Evolutionary conservation across 2,113 vertebrate genomes (phyloP).

Genomic region (Megatriorchis doriae): DNA sequence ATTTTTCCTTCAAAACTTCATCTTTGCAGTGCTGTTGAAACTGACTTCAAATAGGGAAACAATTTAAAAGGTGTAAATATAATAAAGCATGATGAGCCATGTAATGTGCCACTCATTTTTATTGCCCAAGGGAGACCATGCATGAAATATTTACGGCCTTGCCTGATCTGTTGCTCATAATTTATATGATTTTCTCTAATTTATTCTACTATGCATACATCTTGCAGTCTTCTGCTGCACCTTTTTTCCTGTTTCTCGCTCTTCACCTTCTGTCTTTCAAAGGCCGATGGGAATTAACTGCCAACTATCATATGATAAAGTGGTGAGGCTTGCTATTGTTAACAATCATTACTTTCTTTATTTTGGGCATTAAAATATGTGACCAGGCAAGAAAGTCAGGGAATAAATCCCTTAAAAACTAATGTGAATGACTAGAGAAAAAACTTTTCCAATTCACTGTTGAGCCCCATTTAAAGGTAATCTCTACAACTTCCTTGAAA

Average conservation of each 20-base stretch:
- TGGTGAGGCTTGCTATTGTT: background rate
- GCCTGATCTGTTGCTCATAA: background rate
- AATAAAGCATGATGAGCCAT: background rate
- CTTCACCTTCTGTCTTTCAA: background rate
- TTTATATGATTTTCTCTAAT: background rate
- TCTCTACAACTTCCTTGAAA: background rate
- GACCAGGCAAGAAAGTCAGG: background rate
- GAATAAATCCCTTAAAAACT: background rate
- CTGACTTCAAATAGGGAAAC: background rate
- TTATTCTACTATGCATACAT: background rate
- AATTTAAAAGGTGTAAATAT: background rate
- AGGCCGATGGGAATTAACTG: background rate
- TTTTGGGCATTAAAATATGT: background rate
- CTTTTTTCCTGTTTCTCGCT: background rate
- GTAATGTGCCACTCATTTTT: constrained; percentile 3
- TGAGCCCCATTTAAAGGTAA: background rate
- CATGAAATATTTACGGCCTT: background rate
- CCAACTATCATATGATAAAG: background rate
- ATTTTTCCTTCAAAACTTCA: background rate
- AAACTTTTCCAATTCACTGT: background rate
- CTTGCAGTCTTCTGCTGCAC: background rate
- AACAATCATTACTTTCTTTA: background rate
- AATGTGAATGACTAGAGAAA: background rate
- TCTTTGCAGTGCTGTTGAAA: background rate
- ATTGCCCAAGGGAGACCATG: background rate